A percentile compares a stretch with the other conserved stretches of the same genome.
Evolutionary conservation across 92 coral and sea anemone genomes (phyloP).

Genomic region (Phymanthus crucifer): DNA sequence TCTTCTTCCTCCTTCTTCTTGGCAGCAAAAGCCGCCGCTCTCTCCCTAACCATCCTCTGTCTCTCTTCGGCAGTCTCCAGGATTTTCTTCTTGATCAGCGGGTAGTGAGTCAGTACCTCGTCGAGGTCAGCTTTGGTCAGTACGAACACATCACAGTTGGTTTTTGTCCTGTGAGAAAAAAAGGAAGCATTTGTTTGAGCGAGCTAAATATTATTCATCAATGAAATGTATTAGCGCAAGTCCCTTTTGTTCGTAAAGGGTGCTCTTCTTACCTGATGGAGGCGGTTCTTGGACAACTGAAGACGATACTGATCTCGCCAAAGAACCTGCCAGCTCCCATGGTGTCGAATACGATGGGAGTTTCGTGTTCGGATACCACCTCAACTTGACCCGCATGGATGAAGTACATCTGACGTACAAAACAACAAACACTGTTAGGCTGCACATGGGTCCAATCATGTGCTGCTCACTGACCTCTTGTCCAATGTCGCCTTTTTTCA

Average conservation of each 20-base stretch:
- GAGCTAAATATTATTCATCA: not conserved
- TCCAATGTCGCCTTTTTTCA: conserved; percentile 87
- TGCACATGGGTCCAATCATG: not conserved
- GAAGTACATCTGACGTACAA: conserved; percentile 71
- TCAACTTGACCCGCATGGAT: conserved; percentile 81
- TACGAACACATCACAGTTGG: conserved; percentile 77
- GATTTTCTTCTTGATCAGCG: conserved; percentile 79
- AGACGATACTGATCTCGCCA: conserved; percentile 85
- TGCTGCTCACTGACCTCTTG: conserved; percentile 66
- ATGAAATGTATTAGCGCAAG: not conserved
- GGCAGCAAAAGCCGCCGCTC: conserved; percentile 77
- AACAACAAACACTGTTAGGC: not conserved
- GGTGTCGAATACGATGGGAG: conserved; percentile 77
- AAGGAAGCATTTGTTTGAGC: too few species aligned
- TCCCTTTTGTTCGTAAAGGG: too few species aligned
- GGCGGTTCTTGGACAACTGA: conserved; percentile 87
- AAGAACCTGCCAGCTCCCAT: conserved; percentile 87
- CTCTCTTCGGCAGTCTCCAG: conserved; percentile 81
- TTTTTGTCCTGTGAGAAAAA: conserved; percentile 55
- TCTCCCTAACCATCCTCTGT: conserved; percentile 74
- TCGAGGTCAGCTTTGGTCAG: conserved; percentile 77
- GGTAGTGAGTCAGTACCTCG: conserved; percentile 82
- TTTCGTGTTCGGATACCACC: conserved; percentile 84
- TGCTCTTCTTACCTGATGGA: conserved; percentile 62
- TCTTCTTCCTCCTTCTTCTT: conserved; percentile 75